Base-by-base conservation (phyloP, 2,888 invertebrate genomes). In the Atherix ibis region DNA sequence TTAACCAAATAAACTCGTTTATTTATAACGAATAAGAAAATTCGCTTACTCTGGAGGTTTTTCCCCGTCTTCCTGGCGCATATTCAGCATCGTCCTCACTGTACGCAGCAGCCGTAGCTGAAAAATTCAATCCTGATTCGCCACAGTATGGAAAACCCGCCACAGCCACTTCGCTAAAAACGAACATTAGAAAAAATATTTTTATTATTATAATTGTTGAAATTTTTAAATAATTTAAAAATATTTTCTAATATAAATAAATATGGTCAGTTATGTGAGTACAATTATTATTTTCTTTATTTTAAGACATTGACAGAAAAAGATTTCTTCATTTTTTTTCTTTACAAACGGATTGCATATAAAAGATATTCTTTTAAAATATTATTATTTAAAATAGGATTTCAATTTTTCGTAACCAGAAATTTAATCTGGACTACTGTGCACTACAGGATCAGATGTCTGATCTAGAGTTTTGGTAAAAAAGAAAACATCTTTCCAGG, bases 31-130 rank as follows among this genome's bases (percentile, higher is more conserved):
- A n/a, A n/a, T n/a, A n/a, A n/a, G n/a, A n/a, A n/a, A 10, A 27
- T 25, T 18, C 22, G 56, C 63, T 66, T 63, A 72, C 72, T 63
- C 72, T 62, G 42, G 77, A 71, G 58, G 76, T 70, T 68, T 79
- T 78, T 62, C 70, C 74, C 67, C 77, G 76, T 65, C 78, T 76
- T 48, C 67, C 68, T 28, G 70, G 64, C 40, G 71, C 69, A 63
- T 74, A 79, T 53, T 79, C 79, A 41, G 68, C 70, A 57, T 79
- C 79, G 58, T 77, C 77, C 54, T 81, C 80, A 37, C 76, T 77
- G 35, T 67, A 70, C 35, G 71, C 64, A 40, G 66, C 55, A 37
- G 55, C 65, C 39, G 68, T 68, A 42, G 72, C 73, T 40, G 73
- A 68, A 61, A 79, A 78, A 64, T 75, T 76, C 50, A 77, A 54